Evolutionary conservation across 2,888 invertebrate genomes (phyloP).

Genomic region (Nymphalis urticae): DNA sequence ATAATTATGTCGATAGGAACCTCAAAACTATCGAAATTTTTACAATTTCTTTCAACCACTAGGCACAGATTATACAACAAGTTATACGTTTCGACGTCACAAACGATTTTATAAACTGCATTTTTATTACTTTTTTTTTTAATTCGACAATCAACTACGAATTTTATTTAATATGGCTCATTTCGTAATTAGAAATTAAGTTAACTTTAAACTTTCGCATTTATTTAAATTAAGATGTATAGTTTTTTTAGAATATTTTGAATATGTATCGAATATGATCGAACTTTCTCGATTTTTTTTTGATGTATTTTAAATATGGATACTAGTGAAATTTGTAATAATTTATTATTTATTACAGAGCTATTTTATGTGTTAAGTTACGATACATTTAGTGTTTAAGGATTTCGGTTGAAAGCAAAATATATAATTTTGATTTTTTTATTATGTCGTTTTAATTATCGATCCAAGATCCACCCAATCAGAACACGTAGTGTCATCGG

Average conservation of each 20-base stretch:
- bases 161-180: constrained; percentile 4
- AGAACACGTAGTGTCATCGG: no score
- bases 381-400: constrained; percentile 43
- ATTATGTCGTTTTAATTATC: constrained; percentile 36
- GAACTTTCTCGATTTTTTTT: constrained; percentile 11
- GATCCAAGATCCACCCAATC: not conserved
- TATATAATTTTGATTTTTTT: constrained; percentile 69
- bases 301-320: constrained; percentile 1
- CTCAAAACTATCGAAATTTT: no score
- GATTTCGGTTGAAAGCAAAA: constrained; percentile 57
- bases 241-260: constrained; percentile 6
- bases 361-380: constrained; percentile 33
- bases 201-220: constrained; percentile 30
- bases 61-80: no score
- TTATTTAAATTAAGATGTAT: constrained; percentile 29
- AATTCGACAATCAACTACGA: no score
- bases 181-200: constrained; percentile 8
- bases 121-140: no score
- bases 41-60: no score
- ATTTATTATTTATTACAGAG: constrained; percentile 40
- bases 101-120: no score
- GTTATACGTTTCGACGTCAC: no score
- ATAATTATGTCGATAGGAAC: no score
- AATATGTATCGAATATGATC: constrained; percentile 11
- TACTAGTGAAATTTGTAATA: constrained; percentile 27